Conservation (phyloP, 2,888 invertebrate species). For the Netelia fuscicornis region DNA sequence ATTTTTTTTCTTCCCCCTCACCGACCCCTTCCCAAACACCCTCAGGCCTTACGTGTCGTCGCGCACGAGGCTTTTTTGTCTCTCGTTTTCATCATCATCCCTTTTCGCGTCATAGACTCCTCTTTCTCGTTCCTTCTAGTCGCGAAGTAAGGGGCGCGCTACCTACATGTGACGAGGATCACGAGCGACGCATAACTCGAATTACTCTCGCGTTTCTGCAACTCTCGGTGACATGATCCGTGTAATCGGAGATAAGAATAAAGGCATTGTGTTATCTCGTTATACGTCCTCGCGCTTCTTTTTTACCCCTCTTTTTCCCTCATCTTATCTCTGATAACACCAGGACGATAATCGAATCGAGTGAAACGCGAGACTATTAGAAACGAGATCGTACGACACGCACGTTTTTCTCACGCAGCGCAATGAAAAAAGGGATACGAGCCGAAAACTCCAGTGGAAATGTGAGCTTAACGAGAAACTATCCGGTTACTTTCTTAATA, state of each 20-base stretch:
- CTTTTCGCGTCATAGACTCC: slow-evolving; percentile 55
- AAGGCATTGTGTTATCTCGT: slow-evolving; percentile 67
- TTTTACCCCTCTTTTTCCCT: not conserved
- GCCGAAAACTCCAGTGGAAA: not conserved
- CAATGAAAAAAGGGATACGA: not conserved
- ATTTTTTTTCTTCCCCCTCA: slow-evolving; percentile 39
- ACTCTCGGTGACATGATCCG: slow-evolving; percentile 76
- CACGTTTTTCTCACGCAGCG: slow-evolving; percentile 38
- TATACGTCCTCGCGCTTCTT: slow-evolving; percentile 13
- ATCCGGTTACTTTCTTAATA: not conserved
- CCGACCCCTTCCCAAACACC: slow-evolving; percentile 4
- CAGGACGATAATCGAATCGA: slow-evolving; percentile 64
- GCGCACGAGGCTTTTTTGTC: slow-evolving; percentile 44
- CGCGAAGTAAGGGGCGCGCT: slow-evolving; percentile 5
- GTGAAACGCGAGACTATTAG: slow-evolving; percentile 65
- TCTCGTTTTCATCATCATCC: slow-evolving; percentile 60
- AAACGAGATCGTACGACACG: slow-evolving; percentile 50
- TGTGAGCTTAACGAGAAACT: slow-evolving; percentile 10
- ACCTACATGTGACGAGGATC: slow-evolving; percentile 30
- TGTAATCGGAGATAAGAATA: slow-evolving; percentile 68
- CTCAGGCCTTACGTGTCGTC: slow-evolving; percentile 13
- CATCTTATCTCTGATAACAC: not conserved
- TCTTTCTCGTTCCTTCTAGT: slow-evolving; percentile 18
- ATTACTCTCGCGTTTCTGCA: slow-evolving; percentile 56
- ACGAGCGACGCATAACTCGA: slow-evolving; percentile 60